Conservation (phyloP, 2,888 invertebrate species). For the Formica aserva region DNA sequence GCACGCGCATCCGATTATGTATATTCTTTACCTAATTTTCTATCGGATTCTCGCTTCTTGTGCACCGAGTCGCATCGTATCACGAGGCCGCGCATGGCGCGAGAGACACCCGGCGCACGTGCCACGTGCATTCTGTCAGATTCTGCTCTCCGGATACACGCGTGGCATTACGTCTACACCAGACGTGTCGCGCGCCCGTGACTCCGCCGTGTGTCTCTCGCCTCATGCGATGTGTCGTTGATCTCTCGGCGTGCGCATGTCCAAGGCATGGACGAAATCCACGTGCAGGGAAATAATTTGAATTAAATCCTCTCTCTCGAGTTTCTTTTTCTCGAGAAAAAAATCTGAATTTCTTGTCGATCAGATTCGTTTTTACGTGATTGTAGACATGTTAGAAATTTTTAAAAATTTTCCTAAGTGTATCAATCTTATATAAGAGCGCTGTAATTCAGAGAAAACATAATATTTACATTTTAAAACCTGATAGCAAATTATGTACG, state of each 20-base stretch:
- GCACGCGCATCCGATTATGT: background rate
- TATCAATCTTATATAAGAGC: background rate
- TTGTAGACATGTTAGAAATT: background rate
- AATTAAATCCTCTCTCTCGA: background rate
- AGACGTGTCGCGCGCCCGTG: constrained; percentile 66
- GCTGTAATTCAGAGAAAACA: background rate
- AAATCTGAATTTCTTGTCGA: background rate
- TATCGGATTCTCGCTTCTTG: background rate
- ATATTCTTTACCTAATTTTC: background rate
- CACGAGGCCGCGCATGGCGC: constrained; percentile 47
- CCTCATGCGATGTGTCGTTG: constrained; percentile 40
- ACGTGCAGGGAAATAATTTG: background rate
- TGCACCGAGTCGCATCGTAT: constrained; percentile 4
- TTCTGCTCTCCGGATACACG: constrained; percentile 83
- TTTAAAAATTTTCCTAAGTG: background rate
- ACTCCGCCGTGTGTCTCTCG: constrained; percentile 50
- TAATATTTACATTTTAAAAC: background rate
- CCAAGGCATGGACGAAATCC: background rate
- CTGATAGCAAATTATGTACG: background rate
- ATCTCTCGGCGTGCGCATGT: constrained; percentile 25
- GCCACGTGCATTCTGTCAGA: constrained; percentile 62
- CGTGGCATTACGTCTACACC: constrained; percentile 83
- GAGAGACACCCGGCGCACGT: constrained; percentile 65
- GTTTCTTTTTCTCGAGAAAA: background rate
- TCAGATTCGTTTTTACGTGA: background rate